Base-by-base conservation (phyloP, 1,140 invertebrate species). In the Chironomus tepperi region DNA sequence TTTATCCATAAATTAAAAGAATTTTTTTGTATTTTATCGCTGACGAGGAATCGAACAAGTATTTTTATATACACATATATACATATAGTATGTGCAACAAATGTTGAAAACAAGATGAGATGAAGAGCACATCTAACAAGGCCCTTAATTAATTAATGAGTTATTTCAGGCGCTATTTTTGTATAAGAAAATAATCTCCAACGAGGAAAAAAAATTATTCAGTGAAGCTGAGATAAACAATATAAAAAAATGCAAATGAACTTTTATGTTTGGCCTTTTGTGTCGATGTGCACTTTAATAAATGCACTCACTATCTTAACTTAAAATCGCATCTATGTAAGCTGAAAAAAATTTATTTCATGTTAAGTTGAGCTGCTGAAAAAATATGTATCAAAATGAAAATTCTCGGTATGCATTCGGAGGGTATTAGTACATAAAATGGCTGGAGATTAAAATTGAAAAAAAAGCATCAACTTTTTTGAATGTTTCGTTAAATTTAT, bases 111-210 rank as follows among this genome's bases (percentile, higher is more conserved):
- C 24, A 34, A 34, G 24, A 57, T 57, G 47, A 57, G 47, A 12
- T n/a, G 8, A 5, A 70, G 19, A 57, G 19, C 16, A 19, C 65
- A 70, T 19, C 65, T 70, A 70, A 70, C 65, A 70, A 70, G 65
- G 19, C 65, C 65, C 65, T 70, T 70, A 70, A 70, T 70, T 70
- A 70, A 70, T 70, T 70, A 70, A 70, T 18, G 47, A 57, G n/a
- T 57, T 57, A 57, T 57, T 57, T 57, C 10, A 57, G 47, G 65
- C 65, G 16, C 65, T 70, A 12, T 57, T 57, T 57, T 7, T 10
- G 47, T 57, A 12, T 12, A 57, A 57, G 47, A 57, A 57, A 57
- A 34, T 34, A 34, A 34, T 34, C 24, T 34, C 24, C 24, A 34
- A 5, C 5, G 24, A 8, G 12, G 47, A 57, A 57, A 57, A 47